Conservation (phyloP, 2,113 vertebrate species). For the Callospermophilus lateralis region DNA sequence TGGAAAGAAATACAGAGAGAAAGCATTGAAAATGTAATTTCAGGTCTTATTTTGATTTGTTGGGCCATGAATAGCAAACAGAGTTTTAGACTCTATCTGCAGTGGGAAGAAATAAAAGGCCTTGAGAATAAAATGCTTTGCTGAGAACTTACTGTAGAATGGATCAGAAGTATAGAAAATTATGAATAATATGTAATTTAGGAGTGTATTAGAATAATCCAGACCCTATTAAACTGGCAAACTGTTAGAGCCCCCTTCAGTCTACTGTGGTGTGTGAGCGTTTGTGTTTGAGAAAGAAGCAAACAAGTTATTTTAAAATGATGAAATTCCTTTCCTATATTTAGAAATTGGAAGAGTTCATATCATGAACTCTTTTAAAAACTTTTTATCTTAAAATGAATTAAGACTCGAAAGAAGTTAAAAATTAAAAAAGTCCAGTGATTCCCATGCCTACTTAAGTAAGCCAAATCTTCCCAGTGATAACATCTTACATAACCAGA, state of each 20-base stretch:
- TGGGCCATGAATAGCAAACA: neutral
- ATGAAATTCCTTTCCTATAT: neutral
- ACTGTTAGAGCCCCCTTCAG: neutral
- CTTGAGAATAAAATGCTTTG: neutral
- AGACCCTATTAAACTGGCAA: neutral
- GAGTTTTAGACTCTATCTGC: neutral
- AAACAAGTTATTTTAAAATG: neutral
- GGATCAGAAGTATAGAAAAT: neutral
- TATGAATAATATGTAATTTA: neutral
- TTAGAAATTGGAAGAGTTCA: neutral
- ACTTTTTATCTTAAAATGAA: neutral
- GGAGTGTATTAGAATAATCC: neutral
- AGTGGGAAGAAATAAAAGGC: neutral
- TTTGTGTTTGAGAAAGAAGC: neutral
- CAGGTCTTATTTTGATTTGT: neutral
- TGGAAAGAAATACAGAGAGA: neutral
- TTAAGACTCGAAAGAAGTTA: neutral
- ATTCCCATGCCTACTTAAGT: neutral
- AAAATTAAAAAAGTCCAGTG: neutral
- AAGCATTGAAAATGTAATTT: neutral
- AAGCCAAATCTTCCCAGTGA: neutral
- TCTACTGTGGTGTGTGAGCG: neutral
- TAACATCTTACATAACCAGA: neutral
- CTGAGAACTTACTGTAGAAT: neutral
- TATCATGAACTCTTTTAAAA: neutral